phyloP scores from a whole-genome alignment of 2,113 vertebrate species.

The Probosciger aterrimus region DNA sequence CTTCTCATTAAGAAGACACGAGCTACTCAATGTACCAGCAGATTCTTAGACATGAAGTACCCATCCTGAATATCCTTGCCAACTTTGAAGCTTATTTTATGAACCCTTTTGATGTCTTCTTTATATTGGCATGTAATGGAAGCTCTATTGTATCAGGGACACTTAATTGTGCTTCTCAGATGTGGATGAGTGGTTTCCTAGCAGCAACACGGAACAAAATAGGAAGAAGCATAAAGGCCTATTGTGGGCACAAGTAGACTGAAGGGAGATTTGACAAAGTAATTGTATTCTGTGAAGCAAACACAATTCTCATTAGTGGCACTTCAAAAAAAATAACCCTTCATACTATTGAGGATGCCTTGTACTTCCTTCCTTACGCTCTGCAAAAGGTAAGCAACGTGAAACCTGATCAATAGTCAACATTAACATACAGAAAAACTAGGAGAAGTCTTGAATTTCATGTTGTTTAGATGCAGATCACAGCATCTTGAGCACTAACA shows the following conservation, averaged over 20 bases:
- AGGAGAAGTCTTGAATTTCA: background rate
- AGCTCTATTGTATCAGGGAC: background rate
- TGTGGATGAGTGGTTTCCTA: conserved; percentile 29
- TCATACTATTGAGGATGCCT: background rate
- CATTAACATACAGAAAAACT: background rate
- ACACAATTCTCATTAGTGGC: conserved; percentile 35
- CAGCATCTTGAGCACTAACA: background rate
- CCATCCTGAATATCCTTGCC: background rate
- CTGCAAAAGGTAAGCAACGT: background rate
- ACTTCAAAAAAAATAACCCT: background rate
- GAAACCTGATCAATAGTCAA: background rate
- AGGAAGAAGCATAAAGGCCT: background rate
- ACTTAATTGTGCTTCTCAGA: conserved; percentile 12
- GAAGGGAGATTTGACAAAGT: conserved; percentile 18
- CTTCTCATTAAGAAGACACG: background rate
- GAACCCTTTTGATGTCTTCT: background rate
- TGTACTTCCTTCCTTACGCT: background rate
- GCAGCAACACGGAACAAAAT: conserved; percentile 31
- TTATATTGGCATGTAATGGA: background rate
- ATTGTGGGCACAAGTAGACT: background rate
- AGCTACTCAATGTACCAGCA: background rate
- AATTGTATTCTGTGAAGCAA: conserved; percentile 20
- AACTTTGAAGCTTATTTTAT: background rate
- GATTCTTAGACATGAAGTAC: background rate
- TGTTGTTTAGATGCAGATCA: background rate